Evolutionary conservation across 2,797 vertebrate genomes (phyloP).

Genomic region (Mormyrops boulengeri): DNA sequence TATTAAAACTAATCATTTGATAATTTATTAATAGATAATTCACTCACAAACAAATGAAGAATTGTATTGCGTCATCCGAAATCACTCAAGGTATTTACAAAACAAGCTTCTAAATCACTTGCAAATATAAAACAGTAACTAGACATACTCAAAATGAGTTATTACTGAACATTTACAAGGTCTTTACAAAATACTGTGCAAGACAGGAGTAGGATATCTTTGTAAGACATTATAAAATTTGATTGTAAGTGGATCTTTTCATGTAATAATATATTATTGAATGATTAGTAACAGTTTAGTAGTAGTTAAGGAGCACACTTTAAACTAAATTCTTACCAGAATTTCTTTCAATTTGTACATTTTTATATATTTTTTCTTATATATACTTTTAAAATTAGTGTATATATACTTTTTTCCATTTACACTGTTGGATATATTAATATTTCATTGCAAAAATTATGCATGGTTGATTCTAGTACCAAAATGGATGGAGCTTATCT

Average conservation of each 20-base stretch:
- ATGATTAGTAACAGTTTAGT: not conserved
- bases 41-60: not conserved
- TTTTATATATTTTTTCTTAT: not conserved
- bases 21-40: not conserved
- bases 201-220: not conserved
- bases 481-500: not conserved
- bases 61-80: not conserved
- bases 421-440: not conserved
- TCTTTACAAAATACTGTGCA: not conserved
- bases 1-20: not conserved
- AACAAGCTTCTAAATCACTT: not conserved
- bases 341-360: not conserved
- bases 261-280: not conserved
- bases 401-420: not conserved
- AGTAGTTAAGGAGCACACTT: not conserved
- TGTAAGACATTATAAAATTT: not conserved
- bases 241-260: not conserved
- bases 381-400: not conserved
- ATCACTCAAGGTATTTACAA: not conserved
- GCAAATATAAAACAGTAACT: not conserved
- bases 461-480: not conserved
- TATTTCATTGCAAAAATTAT: not conserved
- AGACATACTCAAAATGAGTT: not conserved
- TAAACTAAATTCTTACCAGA: not conserved
- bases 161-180: not conserved